A percentile compares a stretch with the other conserved stretches of the same genome.
These are phyloP conservation scores for Spisula subtruncata DNA, from an alignment of 2,888 invertebrate genomes.

Conservation along the genomic window DNA sequence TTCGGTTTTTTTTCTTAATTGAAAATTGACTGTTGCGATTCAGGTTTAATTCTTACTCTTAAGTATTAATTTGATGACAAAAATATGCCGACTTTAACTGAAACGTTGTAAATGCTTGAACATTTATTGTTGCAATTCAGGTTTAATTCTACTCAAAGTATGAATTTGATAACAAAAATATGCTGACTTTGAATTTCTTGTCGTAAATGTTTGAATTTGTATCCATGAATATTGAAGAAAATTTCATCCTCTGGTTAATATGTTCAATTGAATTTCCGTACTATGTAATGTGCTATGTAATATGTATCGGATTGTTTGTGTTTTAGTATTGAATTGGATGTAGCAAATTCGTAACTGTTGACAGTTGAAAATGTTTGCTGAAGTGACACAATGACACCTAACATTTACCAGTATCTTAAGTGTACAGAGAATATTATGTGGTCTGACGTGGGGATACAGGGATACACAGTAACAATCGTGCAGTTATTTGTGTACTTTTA, in stretches of 20 bases:
- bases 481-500: neutral
- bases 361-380: neutral
- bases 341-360: neutral
- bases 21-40: too few relatives aligned
- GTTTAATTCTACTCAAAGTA: too few relatives aligned
- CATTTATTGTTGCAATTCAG: too few relatives aligned
- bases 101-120: too few relatives aligned
- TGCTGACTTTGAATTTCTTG: too few relatives aligned
- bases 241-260: neutral
- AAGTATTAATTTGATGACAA: too few relatives aligned
- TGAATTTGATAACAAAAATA: too few relatives aligned
- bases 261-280: neutral
- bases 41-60: too few relatives aligned
- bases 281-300: neutral
- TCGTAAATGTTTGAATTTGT: too few relatives aligned
- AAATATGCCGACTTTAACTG: too few relatives aligned
- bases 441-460: too few relatives aligned
- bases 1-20: too few relatives aligned
- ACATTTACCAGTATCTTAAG: neutral
- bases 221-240: neutral
- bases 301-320: neutral
- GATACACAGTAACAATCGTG: neutral
- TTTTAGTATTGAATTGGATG: neutral
- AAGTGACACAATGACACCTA: neutral
- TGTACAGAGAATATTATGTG: constrained; percentile 22